Conservation (phyloP, 2,888 invertebrate genomes). For the Zonitis immaculata region DNA sequence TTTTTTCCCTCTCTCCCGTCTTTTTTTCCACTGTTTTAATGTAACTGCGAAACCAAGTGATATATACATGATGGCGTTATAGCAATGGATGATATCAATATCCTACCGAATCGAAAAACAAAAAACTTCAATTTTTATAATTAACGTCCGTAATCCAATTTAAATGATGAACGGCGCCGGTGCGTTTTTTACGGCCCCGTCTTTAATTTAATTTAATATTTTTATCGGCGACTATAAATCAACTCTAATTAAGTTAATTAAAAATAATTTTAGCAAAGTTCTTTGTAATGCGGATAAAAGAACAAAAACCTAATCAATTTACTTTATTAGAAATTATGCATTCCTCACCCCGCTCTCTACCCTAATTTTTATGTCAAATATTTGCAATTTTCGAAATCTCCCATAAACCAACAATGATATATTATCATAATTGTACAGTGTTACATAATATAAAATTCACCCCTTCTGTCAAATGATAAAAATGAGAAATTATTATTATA, state of each 20-base stretch:
- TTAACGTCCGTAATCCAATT: conserved; percentile 33
- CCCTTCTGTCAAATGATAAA: conserved; percentile 1
- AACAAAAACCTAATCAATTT: conserved; percentile 45
- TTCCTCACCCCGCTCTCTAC: conserved; percentile 20
- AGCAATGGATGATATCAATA: conserved; percentile 13
- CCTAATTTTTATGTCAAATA: background rate
- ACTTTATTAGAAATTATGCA: conserved; percentile 42
- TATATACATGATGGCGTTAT: conserved; percentile 4
- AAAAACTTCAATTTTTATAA: conserved; percentile 33
- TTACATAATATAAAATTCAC: background rate
- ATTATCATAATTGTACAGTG: background rate
- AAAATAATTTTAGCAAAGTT: conserved; percentile 48
- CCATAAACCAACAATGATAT: background rate
- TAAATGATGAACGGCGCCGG: conserved; percentile 27
- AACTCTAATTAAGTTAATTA: conserved; percentile 47
- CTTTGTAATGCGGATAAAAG: conserved; percentile 39
- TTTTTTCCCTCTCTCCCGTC: conserved; percentile 36
- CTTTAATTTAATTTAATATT: conserved; percentile 50
- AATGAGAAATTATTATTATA: conserved; percentile 1
- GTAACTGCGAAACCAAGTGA: conserved; percentile 13
- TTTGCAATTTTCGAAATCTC: background rate
- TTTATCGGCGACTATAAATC: conserved; percentile 48
- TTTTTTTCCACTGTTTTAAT: background rate
- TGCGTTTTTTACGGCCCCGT: conserved; percentile 45
- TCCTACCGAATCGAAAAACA: conserved; percentile 20